phyloP scores from a whole-genome alignment of 2,113 vertebrate species.

The Syngnathus scovelli region DNA sequence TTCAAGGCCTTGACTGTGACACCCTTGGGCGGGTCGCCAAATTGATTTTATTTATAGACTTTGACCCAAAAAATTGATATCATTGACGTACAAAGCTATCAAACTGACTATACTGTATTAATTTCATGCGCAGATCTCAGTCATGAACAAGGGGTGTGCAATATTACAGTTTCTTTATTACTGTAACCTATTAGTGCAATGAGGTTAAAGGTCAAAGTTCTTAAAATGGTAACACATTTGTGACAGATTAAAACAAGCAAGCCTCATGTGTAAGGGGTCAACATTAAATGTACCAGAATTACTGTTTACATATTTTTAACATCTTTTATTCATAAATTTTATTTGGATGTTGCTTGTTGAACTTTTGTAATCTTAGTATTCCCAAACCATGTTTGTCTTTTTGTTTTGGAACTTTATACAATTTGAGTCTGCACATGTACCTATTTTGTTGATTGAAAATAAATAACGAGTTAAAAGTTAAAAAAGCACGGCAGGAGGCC shows the following conservation, averaged over 20 bases:
- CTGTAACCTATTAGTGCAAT: not conserved
- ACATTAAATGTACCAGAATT: not conserved
- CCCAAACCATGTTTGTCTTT: too few species aligned
- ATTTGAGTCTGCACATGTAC: too few species aligned
- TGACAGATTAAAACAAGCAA: not conserved
- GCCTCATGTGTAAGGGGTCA: not conserved
- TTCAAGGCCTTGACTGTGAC: not conserved
- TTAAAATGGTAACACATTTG: not conserved
- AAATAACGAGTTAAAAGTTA: too few species aligned
- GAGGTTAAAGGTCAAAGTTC: not conserved
- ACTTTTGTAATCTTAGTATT: too few species aligned
- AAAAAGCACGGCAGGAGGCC: too few species aligned
- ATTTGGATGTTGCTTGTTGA: too few species aligned
- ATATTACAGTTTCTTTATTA: not conserved
- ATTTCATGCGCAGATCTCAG: not conserved
- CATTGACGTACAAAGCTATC: not conserved
- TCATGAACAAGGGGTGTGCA: not conserved
- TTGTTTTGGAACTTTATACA: too few species aligned
- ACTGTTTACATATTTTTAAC: too few species aligned
- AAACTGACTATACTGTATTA: not conserved
- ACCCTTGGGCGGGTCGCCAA: conserved; percentile 1
- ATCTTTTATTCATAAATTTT: too few species aligned
- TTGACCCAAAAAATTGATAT: conserved; percentile 1
- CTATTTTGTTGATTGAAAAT: too few species aligned
- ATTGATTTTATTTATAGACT: not conserved